Evolutionary conservation across 2,797 vertebrate species (phyloP).

Genomic region (Ispidina lecontei): DNA sequence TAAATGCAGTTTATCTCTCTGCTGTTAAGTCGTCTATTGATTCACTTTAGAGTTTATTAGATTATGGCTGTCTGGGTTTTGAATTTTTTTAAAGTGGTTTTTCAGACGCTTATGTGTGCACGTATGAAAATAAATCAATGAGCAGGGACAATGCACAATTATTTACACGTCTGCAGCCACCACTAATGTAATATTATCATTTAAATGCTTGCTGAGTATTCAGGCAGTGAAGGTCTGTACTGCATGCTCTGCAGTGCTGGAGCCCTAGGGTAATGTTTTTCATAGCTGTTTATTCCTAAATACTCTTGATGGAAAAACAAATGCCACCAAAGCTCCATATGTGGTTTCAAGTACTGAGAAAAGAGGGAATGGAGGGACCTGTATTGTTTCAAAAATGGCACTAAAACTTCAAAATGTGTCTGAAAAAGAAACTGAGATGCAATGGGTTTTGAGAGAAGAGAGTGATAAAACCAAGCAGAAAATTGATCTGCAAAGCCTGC

Average conservation of each 20-base stretch:
- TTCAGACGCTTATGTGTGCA: slow-evolving; percentile 4
- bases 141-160: slow-evolving; percentile 53
- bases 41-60: slow-evolving; percentile 68
- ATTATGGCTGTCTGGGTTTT: slow-evolving; percentile 60
- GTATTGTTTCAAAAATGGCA: slow-evolving; percentile 55
- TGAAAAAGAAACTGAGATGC: not conserved
- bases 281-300: slow-evolving; percentile 71
- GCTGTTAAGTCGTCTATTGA: slow-evolving; percentile 64
- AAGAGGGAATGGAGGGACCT: not conserved
- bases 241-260: slow-evolving; percentile 36
- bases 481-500: slow-evolving; percentile 73
- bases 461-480: slow-evolving; percentile 70
- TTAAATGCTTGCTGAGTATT: slow-evolving; percentile 66
- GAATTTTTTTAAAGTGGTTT: slow-evolving; percentile 49
- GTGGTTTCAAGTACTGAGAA: slow-evolving; percentile 29
- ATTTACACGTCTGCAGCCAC: slow-evolving; percentile 60
- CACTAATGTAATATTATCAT: slow-evolving; percentile 66
- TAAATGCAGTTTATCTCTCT: slow-evolving; percentile 67
- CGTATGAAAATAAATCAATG: slow-evolving; percentile 61
- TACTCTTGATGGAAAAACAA: slow-evolving; percentile 59
- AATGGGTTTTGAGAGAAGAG: not conserved
- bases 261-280: slow-evolving; percentile 65
- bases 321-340: slow-evolving; percentile 55
- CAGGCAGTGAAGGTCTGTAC: slow-evolving; percentile 54
- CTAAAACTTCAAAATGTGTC: slow-evolving; percentile 40